Conservation (phyloP, 2,797 vertebrate species). For the Leptatherina wallacei region DNA sequence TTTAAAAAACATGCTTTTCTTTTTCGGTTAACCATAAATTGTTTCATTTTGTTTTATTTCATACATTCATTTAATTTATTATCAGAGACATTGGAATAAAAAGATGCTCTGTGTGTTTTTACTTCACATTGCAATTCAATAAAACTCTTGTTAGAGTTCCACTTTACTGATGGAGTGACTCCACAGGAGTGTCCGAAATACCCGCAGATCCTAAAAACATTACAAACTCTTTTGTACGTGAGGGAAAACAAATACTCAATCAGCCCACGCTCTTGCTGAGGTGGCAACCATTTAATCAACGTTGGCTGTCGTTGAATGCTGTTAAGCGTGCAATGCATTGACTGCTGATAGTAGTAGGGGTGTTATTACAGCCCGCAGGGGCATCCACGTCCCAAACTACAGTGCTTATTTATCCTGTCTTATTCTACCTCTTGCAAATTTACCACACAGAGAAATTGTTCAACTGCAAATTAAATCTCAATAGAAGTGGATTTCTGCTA, state of each 20-base stretch:
- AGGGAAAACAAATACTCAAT: constrained; percentile 67
- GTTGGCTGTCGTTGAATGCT: constrained; percentile 48
- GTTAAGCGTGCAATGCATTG: constrained; percentile 53
- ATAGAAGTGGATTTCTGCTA: constrained; percentile 46
- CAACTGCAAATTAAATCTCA: constrained; percentile 53
- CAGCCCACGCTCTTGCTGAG: constrained; percentile 52
- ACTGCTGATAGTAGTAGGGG: constrained; percentile 52
- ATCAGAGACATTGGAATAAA: neutral
- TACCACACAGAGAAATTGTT: constrained; percentile 31
- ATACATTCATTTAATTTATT: constrained; percentile 1
- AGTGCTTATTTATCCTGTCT: constrained; percentile 56
- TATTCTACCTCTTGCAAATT: constrained; percentile 40
- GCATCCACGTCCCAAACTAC: constrained; percentile 34
- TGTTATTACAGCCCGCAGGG: constrained; percentile 54
- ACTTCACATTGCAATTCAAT: constrained; percentile 41
- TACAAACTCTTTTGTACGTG: constrained; percentile 45
- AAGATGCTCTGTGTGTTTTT: constrained; percentile 13
- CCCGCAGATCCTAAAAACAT: constrained; percentile 61
- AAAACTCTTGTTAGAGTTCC: constrained; percentile 41
- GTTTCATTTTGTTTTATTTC: neutral
- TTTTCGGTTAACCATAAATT: neutral
- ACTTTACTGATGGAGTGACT: constrained; percentile 56
- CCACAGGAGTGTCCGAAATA: constrained; percentile 50
- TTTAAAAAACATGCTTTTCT: neutral
- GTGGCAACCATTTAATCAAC: constrained; percentile 66